Evolutionary conservation across 2,113 vertebrate genomes (phyloP).

Genomic region (Neoarius graeffei): DNA sequence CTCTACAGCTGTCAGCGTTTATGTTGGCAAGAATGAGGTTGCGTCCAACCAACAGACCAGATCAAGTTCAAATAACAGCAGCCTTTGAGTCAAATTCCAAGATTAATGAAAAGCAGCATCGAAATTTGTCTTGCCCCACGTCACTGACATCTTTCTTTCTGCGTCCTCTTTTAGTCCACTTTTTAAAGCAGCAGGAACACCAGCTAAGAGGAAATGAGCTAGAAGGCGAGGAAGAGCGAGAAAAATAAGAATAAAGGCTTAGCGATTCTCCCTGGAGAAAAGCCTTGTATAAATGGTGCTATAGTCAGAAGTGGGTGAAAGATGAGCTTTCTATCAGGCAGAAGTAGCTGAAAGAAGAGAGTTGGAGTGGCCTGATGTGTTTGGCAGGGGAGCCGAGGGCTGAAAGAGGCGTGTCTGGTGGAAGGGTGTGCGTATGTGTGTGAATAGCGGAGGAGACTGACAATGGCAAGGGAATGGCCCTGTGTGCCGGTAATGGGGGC

Average conservation of each 20-base stretch:
- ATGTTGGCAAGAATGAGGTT: background rate
- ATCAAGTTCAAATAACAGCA: background rate
- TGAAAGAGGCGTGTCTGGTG: constrained; percentile 30
- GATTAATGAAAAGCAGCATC: constrained; percentile 16
- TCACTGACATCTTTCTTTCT: constrained; percentile 2
- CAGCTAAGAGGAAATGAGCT: constrained; percentile 40
- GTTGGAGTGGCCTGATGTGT: constrained; percentile 32
- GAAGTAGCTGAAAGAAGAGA: constrained; percentile 32
- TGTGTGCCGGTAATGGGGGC: constrained; percentile 47
- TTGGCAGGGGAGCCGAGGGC: constrained; percentile 12
- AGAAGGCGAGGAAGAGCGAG: constrained; percentile 30
- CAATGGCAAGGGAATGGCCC: constrained; percentile 50
- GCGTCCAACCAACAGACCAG: background rate
- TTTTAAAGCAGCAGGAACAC: constrained; percentile 28
- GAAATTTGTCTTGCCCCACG: constrained; percentile 4
- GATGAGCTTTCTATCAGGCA: constrained; percentile 41
- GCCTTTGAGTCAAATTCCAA: background rate
- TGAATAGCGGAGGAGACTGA: constrained; percentile 21
- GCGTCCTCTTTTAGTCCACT: constrained; percentile 14
- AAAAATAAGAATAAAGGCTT: constrained; percentile 40
- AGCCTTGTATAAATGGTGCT: constrained; percentile 36
- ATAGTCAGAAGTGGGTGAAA: constrained; percentile 29
- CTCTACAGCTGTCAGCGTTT: background rate
- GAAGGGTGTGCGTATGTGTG: constrained; percentile 4
- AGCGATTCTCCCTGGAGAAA: constrained; percentile 37